These are phyloP conservation scores for Steromphala cineraria DNA, from an alignment of 2,888 invertebrate species.

Conservation along the genomic window DNA sequence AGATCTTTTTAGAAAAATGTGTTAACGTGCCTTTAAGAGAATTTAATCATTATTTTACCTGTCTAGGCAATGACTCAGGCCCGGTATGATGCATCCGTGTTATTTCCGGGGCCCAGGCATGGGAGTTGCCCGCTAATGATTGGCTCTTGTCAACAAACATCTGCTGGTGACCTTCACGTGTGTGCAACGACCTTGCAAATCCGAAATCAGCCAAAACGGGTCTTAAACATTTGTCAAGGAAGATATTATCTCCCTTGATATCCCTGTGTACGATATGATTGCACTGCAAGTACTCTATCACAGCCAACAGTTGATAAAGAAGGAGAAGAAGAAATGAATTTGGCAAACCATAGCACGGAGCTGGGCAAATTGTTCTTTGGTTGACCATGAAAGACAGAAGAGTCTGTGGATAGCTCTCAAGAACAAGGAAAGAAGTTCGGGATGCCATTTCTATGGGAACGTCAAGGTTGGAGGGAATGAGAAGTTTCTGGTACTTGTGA, in stretches of 20 bases:
- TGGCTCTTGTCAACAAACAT: conserved; percentile 25
- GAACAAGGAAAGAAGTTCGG: conserved; percentile 50
- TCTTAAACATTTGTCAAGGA: conserved; percentile 42
- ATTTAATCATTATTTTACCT: conserved; percentile 8
- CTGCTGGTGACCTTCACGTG: conserved; percentile 17
- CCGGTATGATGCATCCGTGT: conserved; percentile 26
- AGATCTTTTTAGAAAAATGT: too few relatives aligned
- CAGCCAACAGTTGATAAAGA: conserved; percentile 51
- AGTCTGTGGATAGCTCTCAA: conserved; percentile 44
- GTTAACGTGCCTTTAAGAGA: too few relatives aligned
- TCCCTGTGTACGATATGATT: conserved; percentile 47
- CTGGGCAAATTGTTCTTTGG: conserved; percentile 15
- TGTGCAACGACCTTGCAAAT: conserved; percentile 33
- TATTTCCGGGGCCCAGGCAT: conserved; percentile 51
- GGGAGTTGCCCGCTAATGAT: conserved; percentile 38
- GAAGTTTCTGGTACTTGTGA: conserved; percentile 39
- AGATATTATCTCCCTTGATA: conserved; percentile 55
- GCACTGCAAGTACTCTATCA: conserved; percentile 41
- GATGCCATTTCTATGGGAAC: conserved; percentile 42
- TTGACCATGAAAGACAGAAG: conserved; percentile 38
- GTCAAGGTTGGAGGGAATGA: conserved; percentile 34
- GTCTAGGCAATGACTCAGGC: conserved; percentile 27
- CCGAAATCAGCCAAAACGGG: conserved; percentile 50
- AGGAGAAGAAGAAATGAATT: conserved; percentile 40
- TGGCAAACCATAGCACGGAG: conserved; percentile 28